Evolutionary conservation across 2,888 invertebrate species (phyloP).

Genomic region (Leptopilina drosophilae): DNA sequence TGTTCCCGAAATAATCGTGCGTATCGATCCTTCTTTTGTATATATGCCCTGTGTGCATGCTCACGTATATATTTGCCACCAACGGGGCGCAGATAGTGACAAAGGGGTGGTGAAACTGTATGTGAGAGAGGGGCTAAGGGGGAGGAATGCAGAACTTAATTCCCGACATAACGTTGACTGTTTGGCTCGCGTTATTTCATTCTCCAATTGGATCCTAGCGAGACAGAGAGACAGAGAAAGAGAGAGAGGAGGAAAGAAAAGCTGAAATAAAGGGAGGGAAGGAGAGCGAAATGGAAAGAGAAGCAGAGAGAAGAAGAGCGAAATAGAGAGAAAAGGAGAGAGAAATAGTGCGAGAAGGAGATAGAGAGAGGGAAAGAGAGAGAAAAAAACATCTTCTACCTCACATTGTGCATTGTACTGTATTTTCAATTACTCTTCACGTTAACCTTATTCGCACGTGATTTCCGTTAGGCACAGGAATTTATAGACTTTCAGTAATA

Average conservation of each 20-base stretch:
- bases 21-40: constrained; percentile 39
- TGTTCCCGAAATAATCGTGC: constrained; percentile 39
- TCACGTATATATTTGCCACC: constrained; percentile 29
- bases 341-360: neutral
- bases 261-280: too few relatives aligned
- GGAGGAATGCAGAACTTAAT: constrained; percentile 28
- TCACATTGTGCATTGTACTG: constrained; percentile 16
- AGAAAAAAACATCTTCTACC: neutral
- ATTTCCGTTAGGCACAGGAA: neutral
- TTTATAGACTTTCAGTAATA: constrained; percentile 1
- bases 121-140: neutral
- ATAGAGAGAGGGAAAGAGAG: neutral
- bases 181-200: constrained; percentile 27
- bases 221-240: too few relatives aligned
- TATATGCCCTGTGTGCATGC: constrained; percentile 25
- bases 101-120: neutral
- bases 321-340: neutral
- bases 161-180: constrained; percentile 32
- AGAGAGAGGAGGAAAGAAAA: too few relatives aligned
- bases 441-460: constrained; percentile 16
- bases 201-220: constrained; percentile 22
- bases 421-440: constrained; percentile 7
- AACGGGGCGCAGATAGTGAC: constrained; percentile 25
- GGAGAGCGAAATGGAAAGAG: too few relatives aligned
- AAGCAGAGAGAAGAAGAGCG: too few relatives aligned